These are phyloP conservation scores for Drosophila helvetica DNA, from an alignment of 2,888 invertebrate species.

Conservation along the genomic window DNA sequence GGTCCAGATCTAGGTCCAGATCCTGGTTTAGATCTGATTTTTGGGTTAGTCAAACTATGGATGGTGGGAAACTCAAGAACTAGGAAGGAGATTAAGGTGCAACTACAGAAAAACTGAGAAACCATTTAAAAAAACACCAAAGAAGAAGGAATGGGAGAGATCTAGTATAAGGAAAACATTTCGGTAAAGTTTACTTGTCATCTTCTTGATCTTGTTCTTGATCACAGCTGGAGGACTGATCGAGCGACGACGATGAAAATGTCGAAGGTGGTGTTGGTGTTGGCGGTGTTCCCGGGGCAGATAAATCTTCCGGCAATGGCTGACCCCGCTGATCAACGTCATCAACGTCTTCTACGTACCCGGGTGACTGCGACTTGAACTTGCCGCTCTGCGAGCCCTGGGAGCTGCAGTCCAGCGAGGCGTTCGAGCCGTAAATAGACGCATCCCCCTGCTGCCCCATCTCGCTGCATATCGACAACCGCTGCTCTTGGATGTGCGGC, in stretches of 20 bases:
- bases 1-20: too few species aligned
- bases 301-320: conserved; percentile 10
- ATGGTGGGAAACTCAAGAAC: too few species aligned
- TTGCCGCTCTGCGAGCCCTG: conserved; percentile 79
- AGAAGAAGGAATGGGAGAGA: conserved; percentile 15
- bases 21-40: too few species aligned
- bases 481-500: conserved; percentile 58
- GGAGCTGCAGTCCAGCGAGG: conserved; percentile 73
- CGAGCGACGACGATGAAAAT: conserved; percentile 16
- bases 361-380: conserved; percentile 83
- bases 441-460: conserved; percentile 54
- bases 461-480: conserved; percentile 79
- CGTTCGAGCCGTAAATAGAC: conserved; percentile 73
- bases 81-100: not conserved
- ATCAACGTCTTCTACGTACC: conserved; percentile 74
- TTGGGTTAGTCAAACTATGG: too few species aligned
- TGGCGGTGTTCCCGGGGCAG: conserved; percentile 9
- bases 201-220: conserved; percentile 39
- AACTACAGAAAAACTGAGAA: not conserved
- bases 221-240: conserved; percentile 50
- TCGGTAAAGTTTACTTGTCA: conserved; percentile 73
- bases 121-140: conserved; percentile 6
- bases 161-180: conserved; percentile 19
- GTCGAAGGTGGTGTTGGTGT: not conserved
- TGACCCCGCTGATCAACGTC: conserved; percentile 21